These are phyloP conservation scores for Otus scops DNA, from an alignment of 2,797 vertebrate genomes.

Conservation along the genomic window DNA sequence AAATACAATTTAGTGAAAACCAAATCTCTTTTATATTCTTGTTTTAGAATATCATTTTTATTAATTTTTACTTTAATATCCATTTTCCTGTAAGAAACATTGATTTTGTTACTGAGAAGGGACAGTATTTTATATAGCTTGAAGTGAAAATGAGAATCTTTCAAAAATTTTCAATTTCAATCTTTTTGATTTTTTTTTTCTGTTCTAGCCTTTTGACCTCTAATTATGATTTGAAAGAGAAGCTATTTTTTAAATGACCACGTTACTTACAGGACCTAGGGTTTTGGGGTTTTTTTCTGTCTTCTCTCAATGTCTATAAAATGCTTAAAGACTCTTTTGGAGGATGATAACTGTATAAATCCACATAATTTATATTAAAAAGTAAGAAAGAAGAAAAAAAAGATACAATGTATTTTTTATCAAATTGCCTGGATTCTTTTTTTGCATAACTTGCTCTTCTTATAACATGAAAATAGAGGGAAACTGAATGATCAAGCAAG, in stretches of 20 bases:
- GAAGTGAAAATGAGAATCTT: neutral
- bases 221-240: constrained; percentile 16
- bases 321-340: neutral
- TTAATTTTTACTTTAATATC: neutral
- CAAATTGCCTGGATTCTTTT: constrained; percentile 26
- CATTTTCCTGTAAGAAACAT: neutral
- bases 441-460: neutral
- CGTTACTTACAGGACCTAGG: neutral
- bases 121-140: neutral
- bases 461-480: constrained; percentile 33
- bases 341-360: neutral
- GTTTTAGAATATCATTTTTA: neutral
- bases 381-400: constrained; percentile 17
- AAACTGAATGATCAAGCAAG: constrained; percentile 31
- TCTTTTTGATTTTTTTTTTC: neutral
- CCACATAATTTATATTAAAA: constrained; percentile 2
- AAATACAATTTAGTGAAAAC: neutral
- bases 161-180: constrained; percentile 1
- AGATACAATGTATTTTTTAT: constrained; percentile 28
- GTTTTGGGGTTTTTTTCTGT: neutral
- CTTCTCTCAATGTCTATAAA: neutral
- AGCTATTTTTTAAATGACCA: neutral
- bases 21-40: neutral
- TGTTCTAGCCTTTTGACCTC: neutral
- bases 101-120: neutral